Conservation (phyloP, 2,888 invertebrate genomes). For the Callyntrura sp. region DNA sequence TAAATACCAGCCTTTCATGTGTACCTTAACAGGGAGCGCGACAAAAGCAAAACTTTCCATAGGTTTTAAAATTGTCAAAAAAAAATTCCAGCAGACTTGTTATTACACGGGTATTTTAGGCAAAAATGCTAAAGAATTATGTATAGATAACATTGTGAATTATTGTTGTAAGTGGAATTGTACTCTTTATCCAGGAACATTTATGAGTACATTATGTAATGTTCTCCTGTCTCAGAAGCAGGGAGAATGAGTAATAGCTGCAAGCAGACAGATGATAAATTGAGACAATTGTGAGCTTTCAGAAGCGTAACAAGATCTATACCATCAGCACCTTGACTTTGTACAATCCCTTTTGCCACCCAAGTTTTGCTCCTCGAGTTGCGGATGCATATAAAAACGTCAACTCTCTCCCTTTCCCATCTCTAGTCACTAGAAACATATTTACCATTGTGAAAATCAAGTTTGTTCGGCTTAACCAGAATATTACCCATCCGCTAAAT, state of each 20-base stretch:
- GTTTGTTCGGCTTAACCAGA: neutral
- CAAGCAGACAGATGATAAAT: slow-evolving; percentile 67
- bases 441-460: neutral
- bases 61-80: too few relatives aligned
- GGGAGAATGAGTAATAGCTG: slow-evolving; percentile 58
- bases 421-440: neutral
- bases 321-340: slow-evolving; percentile 24
- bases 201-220: neutral
- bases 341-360: slow-evolving; percentile 14
- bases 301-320: slow-evolving; percentile 42
- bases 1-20: too few relatives aligned
- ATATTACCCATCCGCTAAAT: neutral
- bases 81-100: too few relatives aligned
- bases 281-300: slow-evolving; percentile 61
- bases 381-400: neutral
- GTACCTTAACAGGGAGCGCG: too few relatives aligned
- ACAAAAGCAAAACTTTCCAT: too few relatives aligned
- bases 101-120: too few relatives aligned
- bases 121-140: neutral
- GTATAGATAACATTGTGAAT: neutral
- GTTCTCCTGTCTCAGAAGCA: neutral
- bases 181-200: neutral
- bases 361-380: neutral
- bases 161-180: neutral
- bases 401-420: neutral